Conservation (phyloP, 2,113 vertebrate species). For the Tautogolabrus adspersus region DNA sequence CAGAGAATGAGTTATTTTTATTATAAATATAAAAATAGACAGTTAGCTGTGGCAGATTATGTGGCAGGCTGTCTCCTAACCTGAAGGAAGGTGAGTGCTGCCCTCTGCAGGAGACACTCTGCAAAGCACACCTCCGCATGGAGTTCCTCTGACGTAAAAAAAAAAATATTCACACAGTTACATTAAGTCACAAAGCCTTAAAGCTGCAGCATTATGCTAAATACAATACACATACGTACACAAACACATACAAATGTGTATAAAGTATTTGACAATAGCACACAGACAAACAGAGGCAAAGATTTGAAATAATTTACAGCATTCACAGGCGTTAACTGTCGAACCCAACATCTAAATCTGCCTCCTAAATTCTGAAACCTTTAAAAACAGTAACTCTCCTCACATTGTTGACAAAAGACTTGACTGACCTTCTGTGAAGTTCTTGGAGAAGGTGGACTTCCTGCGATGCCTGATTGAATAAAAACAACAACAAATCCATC, state of each 20-base stretch:
- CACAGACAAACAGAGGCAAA: neutral
- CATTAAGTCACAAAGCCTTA: constrained; percentile 7
- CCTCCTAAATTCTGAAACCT: neutral
- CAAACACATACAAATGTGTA: constrained; percentile 3
- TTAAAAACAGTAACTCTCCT: neutral
- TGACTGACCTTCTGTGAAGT: constrained; percentile 92
- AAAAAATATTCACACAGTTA: constrained; percentile 3
- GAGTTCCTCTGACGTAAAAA: constrained; percentile 89
- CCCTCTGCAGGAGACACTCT: constrained; percentile 97
- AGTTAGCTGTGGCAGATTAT: neutral
- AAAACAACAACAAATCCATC: neutral
- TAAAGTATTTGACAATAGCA: neutral
- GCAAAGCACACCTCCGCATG: constrained; percentile 98
- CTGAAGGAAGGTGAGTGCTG: constrained; percentile 97
- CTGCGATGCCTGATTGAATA: constrained; percentile 87
- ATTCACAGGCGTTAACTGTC: too few species aligned
- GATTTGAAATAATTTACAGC: neutral
- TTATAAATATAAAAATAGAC: neutral
- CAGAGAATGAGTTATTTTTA: neutral
- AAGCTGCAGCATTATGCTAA: neutral
- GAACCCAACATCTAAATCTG: too few species aligned
- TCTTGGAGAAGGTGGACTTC: constrained; percentile 92
- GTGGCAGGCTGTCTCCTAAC: constrained; percentile 67
- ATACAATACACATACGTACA: neutral
- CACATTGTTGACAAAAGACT: neutral